Evolutionary conservation across 35 echinoderm and acorn worm species (phyloP).

Genomic region (Stichopus chloronotus): DNA sequence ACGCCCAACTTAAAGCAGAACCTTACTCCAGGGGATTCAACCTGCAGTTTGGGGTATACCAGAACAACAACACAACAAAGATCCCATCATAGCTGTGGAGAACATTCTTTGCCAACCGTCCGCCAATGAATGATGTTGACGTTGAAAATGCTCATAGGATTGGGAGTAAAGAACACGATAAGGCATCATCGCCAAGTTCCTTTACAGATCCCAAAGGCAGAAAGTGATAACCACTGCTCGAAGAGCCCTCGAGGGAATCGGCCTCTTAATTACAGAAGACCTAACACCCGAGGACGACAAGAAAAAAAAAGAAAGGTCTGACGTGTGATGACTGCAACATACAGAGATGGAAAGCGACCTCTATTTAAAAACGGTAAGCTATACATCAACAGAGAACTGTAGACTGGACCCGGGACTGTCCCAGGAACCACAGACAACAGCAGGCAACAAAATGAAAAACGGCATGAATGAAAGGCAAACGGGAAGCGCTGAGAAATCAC

Average conservation of each 20-base stretch:
- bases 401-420: neutral
- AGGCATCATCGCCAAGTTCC: slow-evolving; percentile 26
- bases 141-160: slow-evolving; percentile 25
- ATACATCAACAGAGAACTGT: slow-evolving; percentile 47
- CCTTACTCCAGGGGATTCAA: too few species aligned
- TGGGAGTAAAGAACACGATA: neutral
- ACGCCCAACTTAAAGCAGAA: neutral
- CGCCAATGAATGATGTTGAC: neutral
- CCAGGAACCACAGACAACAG: neutral
- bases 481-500: neutral
- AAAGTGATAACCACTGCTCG: neutral
- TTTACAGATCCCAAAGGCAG: neutral
- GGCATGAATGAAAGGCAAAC: neutral
- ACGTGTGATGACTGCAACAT: slow-evolving; percentile 17
- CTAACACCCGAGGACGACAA: neutral
- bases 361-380: slow-evolving; percentile 24
- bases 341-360: slow-evolving; percentile 27
- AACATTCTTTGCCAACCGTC: neutral
- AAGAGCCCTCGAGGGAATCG: neutral
- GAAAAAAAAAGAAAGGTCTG: neutral
- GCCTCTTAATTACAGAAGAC: slow-evolving; percentile 9
- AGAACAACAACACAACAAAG: neutral
- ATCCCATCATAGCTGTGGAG: neutral
- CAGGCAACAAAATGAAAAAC: neutral
- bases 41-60: slow-evolving; percentile 19